Evolutionary conservation across 2,888 invertebrate genomes (phyloP).

Genomic region (Cantharis nigra): DNA sequence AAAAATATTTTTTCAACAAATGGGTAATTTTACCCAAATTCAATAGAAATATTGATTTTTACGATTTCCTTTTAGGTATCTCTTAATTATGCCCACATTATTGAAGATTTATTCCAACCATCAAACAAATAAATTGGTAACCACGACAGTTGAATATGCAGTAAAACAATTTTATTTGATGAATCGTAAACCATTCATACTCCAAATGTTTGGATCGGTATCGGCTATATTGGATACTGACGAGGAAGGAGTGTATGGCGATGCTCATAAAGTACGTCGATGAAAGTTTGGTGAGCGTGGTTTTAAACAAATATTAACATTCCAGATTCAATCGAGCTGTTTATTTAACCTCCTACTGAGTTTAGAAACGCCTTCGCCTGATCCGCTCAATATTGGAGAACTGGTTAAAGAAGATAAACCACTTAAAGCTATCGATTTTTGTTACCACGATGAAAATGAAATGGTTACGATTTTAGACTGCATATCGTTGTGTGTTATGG

Average conservation of each 20-base stretch:
- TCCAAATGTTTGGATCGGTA: constrained; percentile 99
- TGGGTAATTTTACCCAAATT: constrained; percentile 63
- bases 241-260: constrained; percentile 83
- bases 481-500: constrained; percentile 98
- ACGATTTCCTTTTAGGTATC: constrained; percentile 70
- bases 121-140: constrained; percentile 94
- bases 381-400: constrained; percentile 91
- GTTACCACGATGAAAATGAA: constrained; percentile 97
- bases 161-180: constrained; percentile 98
- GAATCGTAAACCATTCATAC: constrained; percentile 96
- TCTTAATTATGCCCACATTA: constrained; percentile 96
- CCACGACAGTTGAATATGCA: constrained; percentile 95
- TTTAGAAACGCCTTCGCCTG: constrained; percentile 91
- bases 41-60: not conserved
- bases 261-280: constrained; percentile 80
- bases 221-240: constrained; percentile 95
- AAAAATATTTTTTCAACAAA: constrained; percentile 98
- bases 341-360: constrained; percentile 90
- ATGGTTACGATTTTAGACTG: constrained; percentile 96
- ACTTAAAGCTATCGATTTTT: constrained; percentile 94
- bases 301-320: not conserved
- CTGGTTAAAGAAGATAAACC: constrained; percentile 90
- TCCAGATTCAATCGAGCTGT: constrained; percentile 84
- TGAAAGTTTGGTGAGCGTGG: not conserved
- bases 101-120: constrained; percentile 96